Conservation (phyloP, 2,113 vertebrate species). For the Tretioscincus oriximinensis region DNA sequence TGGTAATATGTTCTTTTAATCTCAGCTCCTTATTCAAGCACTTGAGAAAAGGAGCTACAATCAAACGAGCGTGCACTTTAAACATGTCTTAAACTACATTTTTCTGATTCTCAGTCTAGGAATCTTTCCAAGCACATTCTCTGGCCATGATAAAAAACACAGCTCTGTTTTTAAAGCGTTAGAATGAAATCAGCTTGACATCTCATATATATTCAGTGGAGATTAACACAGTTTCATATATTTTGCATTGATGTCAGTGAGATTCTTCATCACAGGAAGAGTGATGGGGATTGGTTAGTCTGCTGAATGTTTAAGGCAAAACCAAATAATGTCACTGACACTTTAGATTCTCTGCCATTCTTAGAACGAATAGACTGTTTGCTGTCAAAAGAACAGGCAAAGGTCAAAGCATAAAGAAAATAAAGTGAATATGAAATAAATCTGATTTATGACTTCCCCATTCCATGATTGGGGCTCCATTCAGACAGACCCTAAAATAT, state of each 20-base stretch:
- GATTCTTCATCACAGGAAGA: background rate
- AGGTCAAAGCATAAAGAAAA: background rate
- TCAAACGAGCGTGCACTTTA: background rate
- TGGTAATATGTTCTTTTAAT: background rate
- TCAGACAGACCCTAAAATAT: too few species aligned
- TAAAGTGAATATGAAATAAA: background rate
- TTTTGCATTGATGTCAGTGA: slow-evolving; percentile 2
- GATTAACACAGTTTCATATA: slow-evolving; percentile 6
- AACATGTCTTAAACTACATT: background rate
- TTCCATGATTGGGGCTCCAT: background rate
- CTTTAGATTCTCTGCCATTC: background rate
- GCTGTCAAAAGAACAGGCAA: background rate
- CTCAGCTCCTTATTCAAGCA: too few species aligned
- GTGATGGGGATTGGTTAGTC: background rate
- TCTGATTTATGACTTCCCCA: background rate
- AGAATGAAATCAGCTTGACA: slow-evolving; percentile 3
- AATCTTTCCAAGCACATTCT: background rate
- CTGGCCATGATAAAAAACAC: background rate
- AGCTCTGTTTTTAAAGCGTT: background rate
- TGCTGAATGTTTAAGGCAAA: background rate
- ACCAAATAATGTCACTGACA: background rate
- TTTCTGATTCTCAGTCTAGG: background rate
- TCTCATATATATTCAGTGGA: slow-evolving; percentile 3
- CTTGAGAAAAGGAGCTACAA: background rate
- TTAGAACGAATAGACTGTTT: background rate